phyloP scores from a whole-genome alignment of 2,888 invertebrate species.

The Drosophila percnosoma region DNA sequence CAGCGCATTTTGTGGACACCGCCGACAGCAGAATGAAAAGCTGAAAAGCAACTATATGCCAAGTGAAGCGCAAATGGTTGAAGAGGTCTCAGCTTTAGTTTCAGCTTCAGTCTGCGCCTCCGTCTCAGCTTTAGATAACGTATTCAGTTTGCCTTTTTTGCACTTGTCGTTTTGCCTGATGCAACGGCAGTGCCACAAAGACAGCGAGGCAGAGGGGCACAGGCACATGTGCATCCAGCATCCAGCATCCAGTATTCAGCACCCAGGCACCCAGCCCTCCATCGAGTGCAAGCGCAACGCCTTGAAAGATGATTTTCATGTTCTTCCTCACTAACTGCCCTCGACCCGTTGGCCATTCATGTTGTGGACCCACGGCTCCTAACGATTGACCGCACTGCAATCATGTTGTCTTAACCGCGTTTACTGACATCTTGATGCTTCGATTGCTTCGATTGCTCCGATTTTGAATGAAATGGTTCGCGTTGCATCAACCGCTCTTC shows the following conservation, averaged over 20 bases:
- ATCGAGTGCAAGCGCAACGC: conserved; percentile 53
- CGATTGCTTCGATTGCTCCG: conserved; percentile 67
- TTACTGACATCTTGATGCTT: conserved; percentile 77
- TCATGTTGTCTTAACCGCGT: conserved; percentile 74
- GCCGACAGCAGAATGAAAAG: conserved; percentile 69
- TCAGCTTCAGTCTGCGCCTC: conserved; percentile 9
- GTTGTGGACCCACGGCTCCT: conserved; percentile 55
- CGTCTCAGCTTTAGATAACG: conserved; percentile 42
- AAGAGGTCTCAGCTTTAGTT: conserved; percentile 16
- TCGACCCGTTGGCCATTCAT: conserved; percentile 21
- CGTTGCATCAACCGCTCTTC: conserved; percentile 59
- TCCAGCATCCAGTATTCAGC: conserved; percentile 3
- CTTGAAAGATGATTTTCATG: conserved; percentile 81
- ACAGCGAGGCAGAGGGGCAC: neutral
- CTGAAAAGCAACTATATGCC: conserved; percentile 51
- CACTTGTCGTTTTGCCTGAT: conserved; percentile 42
- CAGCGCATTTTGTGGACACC: conserved; percentile 62
- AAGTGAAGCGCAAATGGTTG: conserved; percentile 30
- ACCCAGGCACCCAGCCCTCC: conserved; percentile 16
- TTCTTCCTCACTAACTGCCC: conserved; percentile 57
- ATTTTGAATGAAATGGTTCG: conserved; percentile 74
- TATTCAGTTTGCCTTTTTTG: conserved; percentile 40
- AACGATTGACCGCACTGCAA: conserved; percentile 69
- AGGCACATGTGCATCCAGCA: conserved; percentile 35
- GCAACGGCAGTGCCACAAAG: neutral